Base-by-base conservation (phyloP, 1,140 invertebrate species). In the Atta cephalotes region DNA sequence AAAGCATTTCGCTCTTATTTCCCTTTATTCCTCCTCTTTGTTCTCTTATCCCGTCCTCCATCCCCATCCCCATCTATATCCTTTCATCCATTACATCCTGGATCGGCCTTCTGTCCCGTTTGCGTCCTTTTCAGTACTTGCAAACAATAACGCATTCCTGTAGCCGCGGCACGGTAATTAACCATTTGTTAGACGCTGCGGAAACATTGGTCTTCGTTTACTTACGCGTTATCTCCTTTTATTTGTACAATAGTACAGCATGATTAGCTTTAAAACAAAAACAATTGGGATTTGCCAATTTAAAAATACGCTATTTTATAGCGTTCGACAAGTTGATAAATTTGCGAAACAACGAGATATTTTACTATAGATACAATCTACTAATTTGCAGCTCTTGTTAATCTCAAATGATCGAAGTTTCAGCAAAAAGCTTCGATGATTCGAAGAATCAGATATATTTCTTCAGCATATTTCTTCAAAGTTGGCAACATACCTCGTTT, bases 131-230 rank as follows among this genome's bases (percentile, higher is more conserved):
- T 74, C 70, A 62, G 81, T 62, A 79, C 81, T 84, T 49, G 70
- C 70, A 58, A 84, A 84, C 81, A 84, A 84, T 84, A 84, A 84
- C 81, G 81, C 70, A 74, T 84, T 74, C 56, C 49, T 72, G 49
- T 58, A 21, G 49, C 25, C 21, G 70, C 18, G 39, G 70, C 6
- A 16, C 56, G 81, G 56, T 84, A 84, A 84, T 84, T 84, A 84
- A 72, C 81, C 39, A 62, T 76, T 84, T 58, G 81, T 84, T 84
- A 84, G 70, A 84, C 49, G 16, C 25, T n/a, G 68, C 56, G 25
- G 31, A 74, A 72, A 84, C 81, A 84, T 76, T 84, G 21, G 70
- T 31, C 56, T 18, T 51, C 68, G 70, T 74, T 84, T 76, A 72
- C 58, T 74, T 51, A 25, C n/a, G 39, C 25, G 12, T n/a, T 62